These are phyloP conservation scores for Siniperca obscura DNA, from an alignment of 2,797 vertebrate genomes.

Conservation along the genomic window DNA sequence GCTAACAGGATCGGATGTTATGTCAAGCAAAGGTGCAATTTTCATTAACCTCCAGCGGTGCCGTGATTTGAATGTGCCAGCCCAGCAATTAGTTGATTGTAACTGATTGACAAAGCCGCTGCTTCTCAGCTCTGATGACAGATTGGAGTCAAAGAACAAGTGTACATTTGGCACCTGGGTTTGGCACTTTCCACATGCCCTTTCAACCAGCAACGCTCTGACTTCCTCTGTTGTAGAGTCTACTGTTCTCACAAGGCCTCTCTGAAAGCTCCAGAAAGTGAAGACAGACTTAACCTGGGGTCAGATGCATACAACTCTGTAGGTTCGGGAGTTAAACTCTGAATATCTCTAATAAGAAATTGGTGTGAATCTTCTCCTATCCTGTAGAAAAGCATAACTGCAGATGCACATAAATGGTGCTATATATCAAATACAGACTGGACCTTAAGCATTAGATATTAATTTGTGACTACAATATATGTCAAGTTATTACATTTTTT, in stretches of 20 bases:
- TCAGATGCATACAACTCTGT: not conserved
- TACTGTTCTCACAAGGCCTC: not conserved
- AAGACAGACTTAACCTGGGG: not conserved
- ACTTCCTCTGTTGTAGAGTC: not conserved
- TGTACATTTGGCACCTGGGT: slow-evolving; percentile 18
- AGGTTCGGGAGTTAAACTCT: not conserved
- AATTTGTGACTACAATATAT: not conserved
- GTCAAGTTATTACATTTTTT: not conserved
- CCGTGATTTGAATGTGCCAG: slow-evolving; percentile 87
- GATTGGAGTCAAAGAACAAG: slow-evolving; percentile 30
- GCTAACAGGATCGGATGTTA: slow-evolving; percentile 81
- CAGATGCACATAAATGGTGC: not conserved
- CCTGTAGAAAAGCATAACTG: not conserved
- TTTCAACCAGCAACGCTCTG: not conserved
- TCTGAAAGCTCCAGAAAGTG: not conserved
- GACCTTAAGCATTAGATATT: not conserved
- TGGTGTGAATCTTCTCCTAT: not conserved
- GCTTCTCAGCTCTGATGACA: slow-evolving; percentile 41
- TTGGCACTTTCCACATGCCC: not conserved
- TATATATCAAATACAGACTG: not conserved
- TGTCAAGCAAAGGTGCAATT: slow-evolving; percentile 83
- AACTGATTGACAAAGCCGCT: slow-evolving; percentile 84
- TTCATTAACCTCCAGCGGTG: slow-evolving; percentile 91
- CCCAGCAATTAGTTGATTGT: slow-evolving; percentile 88
- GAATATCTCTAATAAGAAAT: not conserved